Evolutionary conservation across 2,888 invertebrate genomes (phyloP).

Genomic region (Dicyrtomina minuta): DNA sequence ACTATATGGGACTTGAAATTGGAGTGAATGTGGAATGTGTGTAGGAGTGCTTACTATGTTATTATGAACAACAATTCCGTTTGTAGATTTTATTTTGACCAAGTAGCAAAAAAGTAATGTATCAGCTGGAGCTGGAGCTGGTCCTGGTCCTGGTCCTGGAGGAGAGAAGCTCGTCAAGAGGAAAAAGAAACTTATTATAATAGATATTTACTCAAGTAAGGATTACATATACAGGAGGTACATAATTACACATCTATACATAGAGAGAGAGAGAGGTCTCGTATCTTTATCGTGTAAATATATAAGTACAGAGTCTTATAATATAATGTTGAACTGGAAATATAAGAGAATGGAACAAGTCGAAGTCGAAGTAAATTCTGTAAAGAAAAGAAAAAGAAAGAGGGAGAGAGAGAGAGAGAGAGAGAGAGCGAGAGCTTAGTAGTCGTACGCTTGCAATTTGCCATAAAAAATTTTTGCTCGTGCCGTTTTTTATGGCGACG

Average conservation of each 20-base stretch:
- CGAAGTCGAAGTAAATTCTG: no score
- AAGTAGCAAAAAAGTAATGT: background rate
- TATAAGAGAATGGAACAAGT: constrained; percentile 1
- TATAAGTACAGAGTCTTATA: background rate
- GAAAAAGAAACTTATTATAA: background rate
- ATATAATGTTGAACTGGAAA: background rate
- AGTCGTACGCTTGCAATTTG: constrained; percentile 33
- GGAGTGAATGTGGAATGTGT: no score
- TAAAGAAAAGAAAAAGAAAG: no score
- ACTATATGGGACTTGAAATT: no score
- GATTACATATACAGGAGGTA: background rate
- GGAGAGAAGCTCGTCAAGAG: background rate
- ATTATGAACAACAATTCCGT: no score
- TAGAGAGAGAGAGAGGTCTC: no score
- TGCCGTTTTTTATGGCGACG: constrained; percentile 42
- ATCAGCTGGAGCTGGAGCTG: constrained; percentile 26
- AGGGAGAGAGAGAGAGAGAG: background rate
- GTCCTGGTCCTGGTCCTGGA: no score
- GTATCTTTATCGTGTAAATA: no score
- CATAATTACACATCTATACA: no score
- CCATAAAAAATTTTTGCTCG: constrained; percentile 44
- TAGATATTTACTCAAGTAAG: background rate
- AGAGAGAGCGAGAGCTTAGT: constrained; percentile 14
- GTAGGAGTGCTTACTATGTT: no score
- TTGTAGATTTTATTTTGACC: background rate